phyloP scores from a whole-genome alignment of 2,797 vertebrate species.

The Taenioides sp. region DNA sequence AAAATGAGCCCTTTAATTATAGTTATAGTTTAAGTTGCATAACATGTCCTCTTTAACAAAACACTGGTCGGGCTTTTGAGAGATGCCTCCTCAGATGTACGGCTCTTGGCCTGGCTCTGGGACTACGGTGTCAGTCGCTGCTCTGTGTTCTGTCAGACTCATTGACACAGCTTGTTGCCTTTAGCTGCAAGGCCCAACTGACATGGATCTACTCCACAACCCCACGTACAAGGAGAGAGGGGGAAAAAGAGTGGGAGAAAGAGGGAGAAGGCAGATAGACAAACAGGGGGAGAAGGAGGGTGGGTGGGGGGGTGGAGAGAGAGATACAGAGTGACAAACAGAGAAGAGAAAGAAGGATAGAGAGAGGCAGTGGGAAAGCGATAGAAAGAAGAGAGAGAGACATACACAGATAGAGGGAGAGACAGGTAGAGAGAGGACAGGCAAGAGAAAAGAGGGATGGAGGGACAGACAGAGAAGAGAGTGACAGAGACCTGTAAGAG shows the following conservation, averaged over 20 bases:
- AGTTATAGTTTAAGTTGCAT: no score
- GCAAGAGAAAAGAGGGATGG: background rate
- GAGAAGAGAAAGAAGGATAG: background rate
- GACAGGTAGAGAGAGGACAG: no score
- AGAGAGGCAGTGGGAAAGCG: no score
- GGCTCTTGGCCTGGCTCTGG: background rate
- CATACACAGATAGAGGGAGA: no score
- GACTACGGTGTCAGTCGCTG: background rate
- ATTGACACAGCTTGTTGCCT: slow-evolving; percentile 47
- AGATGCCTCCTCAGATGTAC: slow-evolving; percentile 19
- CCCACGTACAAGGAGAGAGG: slow-evolving; percentile 16
- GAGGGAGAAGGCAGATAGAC: background rate
- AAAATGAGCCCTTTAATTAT: no score
- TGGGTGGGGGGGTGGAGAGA: background rate
- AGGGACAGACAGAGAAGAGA: background rate
- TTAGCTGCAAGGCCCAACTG: slow-evolving; percentile 35
- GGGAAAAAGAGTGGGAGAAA: slow-evolving; percentile 10
- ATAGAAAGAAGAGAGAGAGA: no score
- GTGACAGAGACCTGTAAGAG: background rate
- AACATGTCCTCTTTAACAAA: no score
- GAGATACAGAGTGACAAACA: slow-evolving; percentile 5
- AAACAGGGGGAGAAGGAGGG: background rate
- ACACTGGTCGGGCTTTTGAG: no score
- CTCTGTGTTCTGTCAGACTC: slow-evolving; percentile 18
- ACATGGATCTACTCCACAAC: slow-evolving; percentile 57